Evolutionary conservation across 2,797 vertebrate species (phyloP).

Genomic region (Caiman crocodilus): DNA sequence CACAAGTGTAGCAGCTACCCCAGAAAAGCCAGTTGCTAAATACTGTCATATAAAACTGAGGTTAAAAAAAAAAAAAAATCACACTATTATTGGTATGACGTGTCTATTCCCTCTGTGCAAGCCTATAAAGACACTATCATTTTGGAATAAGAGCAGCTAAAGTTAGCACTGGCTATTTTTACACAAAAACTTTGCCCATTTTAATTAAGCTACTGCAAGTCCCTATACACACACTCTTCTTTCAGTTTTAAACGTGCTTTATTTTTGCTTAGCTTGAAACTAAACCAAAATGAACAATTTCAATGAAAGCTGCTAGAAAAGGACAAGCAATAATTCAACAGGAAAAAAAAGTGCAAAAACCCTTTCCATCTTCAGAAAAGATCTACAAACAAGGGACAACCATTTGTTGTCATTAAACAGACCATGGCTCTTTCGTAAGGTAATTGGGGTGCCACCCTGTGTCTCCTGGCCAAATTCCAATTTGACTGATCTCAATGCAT

Average conservation of each 20-base stretch:
- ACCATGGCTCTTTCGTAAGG: neutral
- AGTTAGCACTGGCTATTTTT: neutral
- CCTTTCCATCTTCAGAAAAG: neutral
- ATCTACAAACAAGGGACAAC: neutral
- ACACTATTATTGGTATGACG: no score
- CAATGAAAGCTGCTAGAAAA: neutral
- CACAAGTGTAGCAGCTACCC: no score
- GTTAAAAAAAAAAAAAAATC: no score
- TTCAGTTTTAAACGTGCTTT: neutral
- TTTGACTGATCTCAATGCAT: neutral
- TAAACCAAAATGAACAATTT: neutral
- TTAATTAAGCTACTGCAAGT: neutral
- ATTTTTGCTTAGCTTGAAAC: neutral
- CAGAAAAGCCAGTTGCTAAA: no score
- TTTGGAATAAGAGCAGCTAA: slow-evolving; percentile 13
- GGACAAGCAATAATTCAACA: neutral
- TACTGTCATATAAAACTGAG: no score
- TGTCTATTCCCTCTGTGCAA: neutral
- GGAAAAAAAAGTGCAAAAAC: neutral
- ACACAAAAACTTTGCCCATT: neutral
- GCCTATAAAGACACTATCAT: neutral
- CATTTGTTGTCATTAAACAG: neutral
- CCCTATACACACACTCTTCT: neutral
- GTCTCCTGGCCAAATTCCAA: neutral
- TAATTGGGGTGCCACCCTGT: neutral